Percentiles rank a stretch among this genome's conserved stretches.
Evolutionary conservation across 2,888 invertebrate species (phyloP).

Genomic region (Chrysolina haemoptera): DNA sequence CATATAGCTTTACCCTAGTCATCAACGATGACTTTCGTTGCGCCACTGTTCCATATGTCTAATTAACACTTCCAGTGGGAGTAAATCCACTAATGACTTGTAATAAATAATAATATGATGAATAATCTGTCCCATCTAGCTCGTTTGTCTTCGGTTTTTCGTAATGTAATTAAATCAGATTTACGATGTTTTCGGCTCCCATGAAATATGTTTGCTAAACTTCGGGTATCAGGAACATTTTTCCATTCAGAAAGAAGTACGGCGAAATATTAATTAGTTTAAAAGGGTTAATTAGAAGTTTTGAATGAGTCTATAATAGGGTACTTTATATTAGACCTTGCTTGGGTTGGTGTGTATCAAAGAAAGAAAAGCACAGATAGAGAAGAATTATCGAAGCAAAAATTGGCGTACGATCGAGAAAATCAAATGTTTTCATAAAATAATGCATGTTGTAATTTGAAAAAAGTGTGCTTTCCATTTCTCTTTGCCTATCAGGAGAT

Average conservation of each 20-base stretch:
- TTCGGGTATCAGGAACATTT: not conserved
- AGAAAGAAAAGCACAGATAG: too few species aligned
- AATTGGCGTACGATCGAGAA: too few species aligned
- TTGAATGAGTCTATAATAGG: not conserved
- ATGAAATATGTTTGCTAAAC: not conserved
- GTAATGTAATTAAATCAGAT: conserved; percentile 9
- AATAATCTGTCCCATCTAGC: not conserved
- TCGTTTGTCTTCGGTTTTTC: conserved; percentile 19
- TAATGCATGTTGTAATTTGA: too few species aligned
- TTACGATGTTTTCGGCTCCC: conserved; percentile 1
- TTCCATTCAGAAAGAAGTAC: not conserved
- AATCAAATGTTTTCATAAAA: too few species aligned
- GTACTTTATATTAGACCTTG: too few species aligned
- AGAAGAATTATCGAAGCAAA: too few species aligned
- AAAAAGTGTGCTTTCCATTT: too few species aligned
- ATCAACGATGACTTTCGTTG: too few species aligned
- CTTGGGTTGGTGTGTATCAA: too few species aligned
- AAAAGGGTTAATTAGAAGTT: not conserved
- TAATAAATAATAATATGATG: conserved; percentile 10
- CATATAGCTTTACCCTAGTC: too few species aligned
- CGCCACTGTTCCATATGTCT: not conserved
- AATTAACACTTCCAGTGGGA: conserved; percentile 15
- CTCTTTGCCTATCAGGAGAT: too few species aligned
- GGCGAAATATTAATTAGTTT: not conserved
- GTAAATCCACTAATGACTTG: conserved; percentile 6